A percentile compares a stretch with the other conserved stretches of the same genome.
phyloP scores from a whole-genome alignment of 1,140 invertebrate genomes.

The Atta texana region DNA sequence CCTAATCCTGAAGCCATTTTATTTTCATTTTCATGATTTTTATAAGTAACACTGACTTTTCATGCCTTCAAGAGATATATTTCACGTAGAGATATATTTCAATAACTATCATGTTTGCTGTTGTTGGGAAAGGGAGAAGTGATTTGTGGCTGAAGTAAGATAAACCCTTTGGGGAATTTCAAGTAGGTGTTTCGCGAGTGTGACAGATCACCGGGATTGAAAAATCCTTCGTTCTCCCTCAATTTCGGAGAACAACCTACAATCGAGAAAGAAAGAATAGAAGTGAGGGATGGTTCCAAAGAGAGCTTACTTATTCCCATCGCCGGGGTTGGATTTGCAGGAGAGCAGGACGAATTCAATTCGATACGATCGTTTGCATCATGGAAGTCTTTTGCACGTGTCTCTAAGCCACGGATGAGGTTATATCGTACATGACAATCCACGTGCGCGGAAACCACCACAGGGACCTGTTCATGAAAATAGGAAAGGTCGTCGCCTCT shows the following conservation, averaged over 20 bases:
- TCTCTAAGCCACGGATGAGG: constrained; percentile 9
- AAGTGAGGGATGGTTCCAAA: background rate
- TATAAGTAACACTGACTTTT: background rate
- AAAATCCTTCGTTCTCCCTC: background rate
- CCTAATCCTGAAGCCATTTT: background rate
- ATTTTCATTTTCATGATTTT: background rate
- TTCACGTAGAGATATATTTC: constrained; percentile 14
- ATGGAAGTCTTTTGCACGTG: constrained; percentile 33
- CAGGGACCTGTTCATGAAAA: constrained; percentile 66
- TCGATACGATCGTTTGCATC: constrained; percentile 77
- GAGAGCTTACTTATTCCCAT: constrained; percentile 9
- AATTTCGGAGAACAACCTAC: background rate
- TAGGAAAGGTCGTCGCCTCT: constrained; percentile 31
- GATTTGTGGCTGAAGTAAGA: constrained; percentile 47
- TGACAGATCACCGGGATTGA: constrained; percentile 41
- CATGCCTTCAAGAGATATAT: background rate
- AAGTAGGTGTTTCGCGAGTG: constrained; percentile 8
- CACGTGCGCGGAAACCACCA: constrained; percentile 28
- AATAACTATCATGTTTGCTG: constrained; percentile 63
- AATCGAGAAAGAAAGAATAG: background rate
- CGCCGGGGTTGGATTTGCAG: constrained; percentile 26
- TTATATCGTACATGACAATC: constrained; percentile 44
- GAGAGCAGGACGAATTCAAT: constrained; percentile 73
- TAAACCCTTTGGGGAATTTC: constrained; percentile 43
- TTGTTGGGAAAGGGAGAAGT: background rate